Evolutionary conservation across 2,888 invertebrate species (phyloP), one percentile per base, ranked within the genome.

Genomic region (Sthenelais limicola): DNA sequence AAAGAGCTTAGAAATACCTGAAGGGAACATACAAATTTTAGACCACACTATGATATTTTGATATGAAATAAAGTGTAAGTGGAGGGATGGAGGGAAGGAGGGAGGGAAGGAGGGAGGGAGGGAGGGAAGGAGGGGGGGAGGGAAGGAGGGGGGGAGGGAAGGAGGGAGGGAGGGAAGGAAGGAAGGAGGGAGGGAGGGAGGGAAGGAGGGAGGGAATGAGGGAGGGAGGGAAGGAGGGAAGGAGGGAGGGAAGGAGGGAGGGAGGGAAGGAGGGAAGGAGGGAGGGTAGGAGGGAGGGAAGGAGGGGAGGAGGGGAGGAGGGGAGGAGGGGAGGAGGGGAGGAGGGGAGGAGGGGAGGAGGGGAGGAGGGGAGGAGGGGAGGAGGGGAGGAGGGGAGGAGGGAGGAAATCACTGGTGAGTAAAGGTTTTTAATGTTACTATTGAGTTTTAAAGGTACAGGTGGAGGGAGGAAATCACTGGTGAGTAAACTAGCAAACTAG

Each of bases 111-210:
- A 0, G 33, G 30, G 52, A n/a, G 52, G 69, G 69, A 24, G 69
- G 7, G 0, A 52, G 49, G 48, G 33, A 4, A 30, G 30, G 52
- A 52, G 28, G 5, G 30, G 24, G 52, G 30, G 49, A 7, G 52
- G 26, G 68, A 68, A 30, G 9, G 68, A 68, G 26, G 47, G 30
- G 3, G 68, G n/a, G 68, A 48, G 48, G 9, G 47, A 49, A 32
- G 47, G 48, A 3, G 68, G 38, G 48, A 28, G 47, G 3, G 49
- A 28, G 48, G 30, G 68, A 3, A 48, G 26, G 47, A 48, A 28
- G 43, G 4, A 30, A 18, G 28, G 48, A 68, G 49, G 43, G 68
- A 49, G 47, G 47, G 4, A 30, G 68, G 30, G 68, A 68, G 49
- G 43, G 26, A 48, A n/a, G 28, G 5, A 48, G 68, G 21, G 68